Base-by-base conservation (phyloP, 2,888 invertebrate genomes). In the Trypoxylon attenuatum region DNA sequence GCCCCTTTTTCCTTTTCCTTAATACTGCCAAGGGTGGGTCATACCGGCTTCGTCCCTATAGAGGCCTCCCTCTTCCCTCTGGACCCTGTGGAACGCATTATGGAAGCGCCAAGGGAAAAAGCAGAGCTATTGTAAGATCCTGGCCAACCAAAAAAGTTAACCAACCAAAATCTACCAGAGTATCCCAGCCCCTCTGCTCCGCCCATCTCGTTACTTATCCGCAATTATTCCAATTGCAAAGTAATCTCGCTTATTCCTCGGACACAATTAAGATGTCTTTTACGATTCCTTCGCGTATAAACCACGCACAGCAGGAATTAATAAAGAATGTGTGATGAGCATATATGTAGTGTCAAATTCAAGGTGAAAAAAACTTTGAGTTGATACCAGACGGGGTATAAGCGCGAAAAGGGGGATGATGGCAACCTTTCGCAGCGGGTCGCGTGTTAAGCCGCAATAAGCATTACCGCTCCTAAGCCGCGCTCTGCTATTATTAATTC, bases 121-220 rank as follows among this genome's bases (percentile, higher is more conserved):
- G 52, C 52, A 51, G 19, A 25, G 55, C 72, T 80, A 78, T 78
- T 78, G 80, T 80, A 54, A 66, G 67, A 61, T 61, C 51, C 63
- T 45, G 59, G 43, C 76, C 76, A 76, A 75, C 76, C 76, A 67
- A 76, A 76, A 76, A 76, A 76, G 64, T 67, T 76, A 69, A 62
- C 84, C 84, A 84, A 84, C 82, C 84, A 80, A 83, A 80, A 76
- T 80, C 78, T 74, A 71, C 66, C 67, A 68, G 80, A 81, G 78
- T 77, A 23, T 71, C 76, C 70, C 69, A 72, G 58, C 62, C 67
- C 43, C 50, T 39, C 57, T 64, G 78, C 80, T 66, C 80, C 82
- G 81, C 81, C 82, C 80, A 79, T 77, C 60, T 60, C 19, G 70
- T 77, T 71, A 67, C 47, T 69, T 67, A 39, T 19, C 50, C 64